A percentile compares a stretch with the other conserved stretches of the same genome.
These are phyloP conservation scores for Netelia fuscicornis DNA, from an alignment of 2,888 invertebrate genomes.

Conservation along the genomic window DNA sequence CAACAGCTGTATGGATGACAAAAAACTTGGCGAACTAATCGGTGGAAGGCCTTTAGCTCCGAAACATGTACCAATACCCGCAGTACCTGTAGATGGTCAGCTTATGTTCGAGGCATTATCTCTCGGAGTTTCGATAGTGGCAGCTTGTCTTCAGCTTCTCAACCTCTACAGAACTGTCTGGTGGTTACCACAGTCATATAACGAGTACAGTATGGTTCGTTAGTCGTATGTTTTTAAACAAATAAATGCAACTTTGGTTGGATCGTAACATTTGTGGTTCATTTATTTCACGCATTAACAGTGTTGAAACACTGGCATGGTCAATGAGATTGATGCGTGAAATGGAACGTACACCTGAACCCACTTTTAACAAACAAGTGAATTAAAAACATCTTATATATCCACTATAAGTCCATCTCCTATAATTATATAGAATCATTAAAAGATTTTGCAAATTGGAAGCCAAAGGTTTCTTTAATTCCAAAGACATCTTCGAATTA, in stretches of 20 bases:
- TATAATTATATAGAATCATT: neutral
- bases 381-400: neutral
- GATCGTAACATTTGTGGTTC: neutral
- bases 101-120: constrained; percentile 94
- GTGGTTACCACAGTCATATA: constrained; percentile 98
- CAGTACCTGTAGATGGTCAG: constrained; percentile 92
- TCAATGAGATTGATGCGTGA: too few species aligned
- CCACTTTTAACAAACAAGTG: neutral
- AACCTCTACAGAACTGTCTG: constrained; percentile 98
- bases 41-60: constrained; percentile 87
- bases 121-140: constrained; percentile 92
- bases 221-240: constrained; percentile 26
- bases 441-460: neutral
- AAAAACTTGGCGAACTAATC: constrained; percentile 75
- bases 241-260: neutral
- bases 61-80: constrained; percentile 93
- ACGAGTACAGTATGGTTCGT: constrained; percentile 94
- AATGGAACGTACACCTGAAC: too few species aligned
- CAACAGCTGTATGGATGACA: constrained; percentile 75
- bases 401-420: neutral
- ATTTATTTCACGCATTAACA: too few species aligned
- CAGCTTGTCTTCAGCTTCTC: constrained; percentile 95
- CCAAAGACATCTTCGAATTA: neutral
- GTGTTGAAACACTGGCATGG: too few species aligned
- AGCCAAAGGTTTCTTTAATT: neutral